Conservation (phyloP, 2,113 vertebrate genomes). For the Lophius piscatorius region DNA sequence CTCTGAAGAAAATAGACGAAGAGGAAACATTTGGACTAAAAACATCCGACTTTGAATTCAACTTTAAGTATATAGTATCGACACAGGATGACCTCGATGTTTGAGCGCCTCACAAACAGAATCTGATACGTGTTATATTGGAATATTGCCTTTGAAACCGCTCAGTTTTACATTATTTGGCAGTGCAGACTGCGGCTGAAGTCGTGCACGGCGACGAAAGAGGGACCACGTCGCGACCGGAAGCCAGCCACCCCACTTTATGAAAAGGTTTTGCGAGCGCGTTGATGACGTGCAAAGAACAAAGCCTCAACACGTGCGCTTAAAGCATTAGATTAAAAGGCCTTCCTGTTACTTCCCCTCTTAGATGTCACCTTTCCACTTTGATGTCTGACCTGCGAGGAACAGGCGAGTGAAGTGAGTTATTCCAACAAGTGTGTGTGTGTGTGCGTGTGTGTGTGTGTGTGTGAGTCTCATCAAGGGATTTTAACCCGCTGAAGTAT, state of each 20-base stretch:
- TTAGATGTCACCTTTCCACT: conserved; percentile 56
- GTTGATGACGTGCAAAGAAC: conserved; percentile 45
- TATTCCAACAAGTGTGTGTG: conserved; percentile 31
- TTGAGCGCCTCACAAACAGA: conserved; percentile 27
- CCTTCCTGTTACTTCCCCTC: conserved; percentile 48
- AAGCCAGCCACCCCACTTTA: conserved; percentile 22
- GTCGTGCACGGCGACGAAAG: conserved; percentile 2
- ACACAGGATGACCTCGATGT: conserved; percentile 29
- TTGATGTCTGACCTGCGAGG: conserved; percentile 67
- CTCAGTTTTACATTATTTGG: conserved; percentile 20
- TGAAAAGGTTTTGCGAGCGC: conserved; percentile 24
- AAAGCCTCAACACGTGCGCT: conserved; percentile 54
- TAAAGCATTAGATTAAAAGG: conserved; percentile 45
- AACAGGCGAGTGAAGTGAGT: conserved; percentile 30
- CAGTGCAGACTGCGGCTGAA: neutral
- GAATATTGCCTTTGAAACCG: conserved; percentile 20
- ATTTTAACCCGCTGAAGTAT: conserved; percentile 48
- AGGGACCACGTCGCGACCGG: conserved; percentile 2
- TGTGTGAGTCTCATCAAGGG: conserved; percentile 53
- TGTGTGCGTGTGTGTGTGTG: conserved; percentile 12
- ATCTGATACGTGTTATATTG: conserved; percentile 20
- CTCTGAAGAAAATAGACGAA: conserved; percentile 39
- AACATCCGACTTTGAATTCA: conserved; percentile 45
- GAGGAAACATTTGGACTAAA: conserved; percentile 33
- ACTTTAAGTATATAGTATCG: conserved; percentile 56